A percentile compares a stretch with the other conserved stretches of the same genome.
Evolutionary conservation across 2,888 invertebrate genomes (phyloP).

Genomic region (Oconnorella tubifera): DNA sequence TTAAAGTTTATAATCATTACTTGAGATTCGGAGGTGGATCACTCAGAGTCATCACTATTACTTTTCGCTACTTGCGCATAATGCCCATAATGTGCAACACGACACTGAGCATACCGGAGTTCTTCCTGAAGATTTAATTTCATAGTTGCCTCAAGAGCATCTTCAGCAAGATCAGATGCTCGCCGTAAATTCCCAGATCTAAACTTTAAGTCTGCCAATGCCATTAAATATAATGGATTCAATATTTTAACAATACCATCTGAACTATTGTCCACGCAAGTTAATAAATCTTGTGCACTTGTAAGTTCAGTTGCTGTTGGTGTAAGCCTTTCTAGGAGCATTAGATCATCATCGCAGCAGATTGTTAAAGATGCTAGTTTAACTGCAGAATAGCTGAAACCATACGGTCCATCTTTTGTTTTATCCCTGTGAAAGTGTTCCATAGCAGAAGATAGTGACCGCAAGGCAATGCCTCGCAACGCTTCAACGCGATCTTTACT

Average conservation of each 20-base stretch:
- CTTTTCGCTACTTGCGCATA: too few species aligned
- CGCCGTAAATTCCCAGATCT: conserved; percentile 1
- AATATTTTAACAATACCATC: conserved; percentile 1
- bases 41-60: too few species aligned
- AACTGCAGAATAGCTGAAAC: conserved; percentile 1
- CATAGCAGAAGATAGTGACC: conserved; percentile 1
- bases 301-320: conserved; percentile 1
- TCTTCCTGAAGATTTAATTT: conserved; percentile 8
- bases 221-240: conserved; percentile 8
- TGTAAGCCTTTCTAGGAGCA: not conserved
- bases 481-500: not conserved
- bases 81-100: not conserved
- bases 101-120: not conserved
- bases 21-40: too few species aligned
- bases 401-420: conserved; percentile 8
- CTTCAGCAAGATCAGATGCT: conserved; percentile 10
- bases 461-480: not conserved
- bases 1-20: too few species aligned
- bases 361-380: conserved; percentile 10
- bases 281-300: not conserved
- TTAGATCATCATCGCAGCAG: conserved; percentile 4
- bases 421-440: conserved; percentile 10
- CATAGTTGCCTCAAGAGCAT: conserved; percentile 1
- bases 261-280: not conserved
- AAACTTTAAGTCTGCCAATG: conserved; percentile 7